Evolutionary conservation across 92 coral and sea anemone genomes (phyloP), one percentile per base, ranked within the genome.

Genomic region (Virgularia gustaviana): DNA sequence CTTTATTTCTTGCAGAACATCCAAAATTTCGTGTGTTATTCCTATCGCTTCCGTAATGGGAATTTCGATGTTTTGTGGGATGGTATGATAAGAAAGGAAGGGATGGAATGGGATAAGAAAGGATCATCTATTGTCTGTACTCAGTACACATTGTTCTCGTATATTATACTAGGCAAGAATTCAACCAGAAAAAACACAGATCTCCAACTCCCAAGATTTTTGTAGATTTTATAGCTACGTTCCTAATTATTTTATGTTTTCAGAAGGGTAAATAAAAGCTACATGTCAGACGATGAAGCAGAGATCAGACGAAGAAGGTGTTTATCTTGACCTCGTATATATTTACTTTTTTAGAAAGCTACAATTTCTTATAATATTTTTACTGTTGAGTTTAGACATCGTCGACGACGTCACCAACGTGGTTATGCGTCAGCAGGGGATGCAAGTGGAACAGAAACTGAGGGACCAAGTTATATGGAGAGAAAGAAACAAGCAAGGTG

Each of bases 361-460:
- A 8, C 8, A 39, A 8, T 39, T 16, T 39, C 8, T 47, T 47
- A 15, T 47, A 25, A 15, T 47, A 15, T 15, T 47, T 19, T n/a
- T n/a, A n/a, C n/a, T 15, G n/a, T 47, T 47, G 3, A 15, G 18
- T 66, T 15, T 22, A 66, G 73, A 13, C 73, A 66, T 66, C 73
- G 75, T 16, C 75, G 75, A 68, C 32, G 75, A 25, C 75, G 75
- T 4, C 49, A 68, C 60, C 49, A 68, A 43, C 61, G 75, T 6
- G 75, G 75, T 28, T 68, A 68, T 33, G 75, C 75, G 2, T 68
- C 75, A n/a, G 75, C 75, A 1, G 75, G 75, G 18, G 75, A 68
- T 19, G 75, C 75, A 16, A 68, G 75, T 33, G 75, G 75, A 2
- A 68, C 75, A 1, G 75, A 68, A 35, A 68, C 75, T 19, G 75